A percentile compares a stretch with the other conserved stretches of the same genome.
These are phyloP conservation scores for Loxodonta africana DNA, from an alignment of 2,113 vertebrate species.

Conservation along the genomic window DNA sequence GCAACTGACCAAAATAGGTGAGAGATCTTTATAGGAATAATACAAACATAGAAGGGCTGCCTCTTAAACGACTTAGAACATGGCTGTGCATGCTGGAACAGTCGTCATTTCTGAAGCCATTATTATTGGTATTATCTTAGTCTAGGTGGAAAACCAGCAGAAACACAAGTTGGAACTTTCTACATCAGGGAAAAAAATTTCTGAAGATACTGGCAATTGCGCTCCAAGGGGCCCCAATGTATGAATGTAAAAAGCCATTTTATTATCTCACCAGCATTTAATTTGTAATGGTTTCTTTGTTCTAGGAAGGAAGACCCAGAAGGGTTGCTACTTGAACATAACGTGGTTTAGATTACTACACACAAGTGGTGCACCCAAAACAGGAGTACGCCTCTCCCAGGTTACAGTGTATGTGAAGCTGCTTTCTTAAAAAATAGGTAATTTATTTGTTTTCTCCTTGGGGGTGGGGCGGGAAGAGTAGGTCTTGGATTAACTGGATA, in stretches of 20 bases:
- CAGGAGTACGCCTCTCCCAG: rapidly evolving
- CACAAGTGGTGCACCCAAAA: not conserved
- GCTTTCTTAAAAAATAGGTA: constrained; percentile 16
- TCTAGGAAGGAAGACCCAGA: constrained; percentile 10
- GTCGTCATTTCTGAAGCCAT: constrained; percentile 28
- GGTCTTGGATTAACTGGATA: constrained; percentile 25
- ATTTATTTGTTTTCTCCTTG: not conserved
- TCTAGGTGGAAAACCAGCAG: not conserved
- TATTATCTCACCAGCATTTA: not conserved
- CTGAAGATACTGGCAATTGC: not conserved
- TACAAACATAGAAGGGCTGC: constrained; percentile 42
- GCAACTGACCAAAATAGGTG: constrained; percentile 73
- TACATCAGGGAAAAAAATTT: not conserved
- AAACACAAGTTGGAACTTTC: not conserved
- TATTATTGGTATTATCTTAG: not conserved
- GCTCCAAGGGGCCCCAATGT: not conserved
- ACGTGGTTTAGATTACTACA: not conserved
- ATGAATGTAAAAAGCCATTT: not conserved
- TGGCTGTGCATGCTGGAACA: not conserved
- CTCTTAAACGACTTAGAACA: not conserved
- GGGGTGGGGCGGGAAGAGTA: too few species aligned
- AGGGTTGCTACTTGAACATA: not conserved
- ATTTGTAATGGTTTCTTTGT: not conserved
- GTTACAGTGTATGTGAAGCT: not conserved
- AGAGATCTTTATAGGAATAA: constrained; percentile 76